These are phyloP conservation scores for Theristus sp. DNA, from an alignment of 2,888 invertebrate genomes.

Conservation along the genomic window DNA sequence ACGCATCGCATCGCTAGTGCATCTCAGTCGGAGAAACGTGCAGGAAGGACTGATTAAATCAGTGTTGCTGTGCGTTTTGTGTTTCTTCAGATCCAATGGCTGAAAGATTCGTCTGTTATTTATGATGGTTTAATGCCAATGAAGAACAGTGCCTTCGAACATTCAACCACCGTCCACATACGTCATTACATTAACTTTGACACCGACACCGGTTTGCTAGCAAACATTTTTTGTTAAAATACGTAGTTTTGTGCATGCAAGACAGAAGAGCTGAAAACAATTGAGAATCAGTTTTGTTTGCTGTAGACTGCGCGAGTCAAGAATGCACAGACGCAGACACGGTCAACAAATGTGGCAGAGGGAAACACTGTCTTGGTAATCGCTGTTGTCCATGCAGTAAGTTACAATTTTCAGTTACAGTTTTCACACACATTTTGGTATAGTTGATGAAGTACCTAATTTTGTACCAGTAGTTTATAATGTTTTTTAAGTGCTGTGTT, in stretches of 20 bases:
- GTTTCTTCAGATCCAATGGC: neutral
- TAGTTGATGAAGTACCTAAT: too few relatives aligned
- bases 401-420: neutral
- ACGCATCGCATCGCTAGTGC: too few relatives aligned
- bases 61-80: too few relatives aligned
- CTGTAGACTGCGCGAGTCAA: neutral
- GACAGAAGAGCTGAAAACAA: neutral
- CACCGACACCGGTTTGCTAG: neutral
- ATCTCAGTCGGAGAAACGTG: too few relatives aligned
- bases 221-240: too few relatives aligned
- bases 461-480: too few relatives aligned
- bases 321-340: neutral
- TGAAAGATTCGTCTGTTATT: neutral
- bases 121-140: neutral
- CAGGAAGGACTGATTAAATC: too few relatives aligned
- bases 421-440: too few relatives aligned
- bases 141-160: neutral
- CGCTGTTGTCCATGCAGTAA: constrained; percentile 6
- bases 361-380: constrained; percentile 4
- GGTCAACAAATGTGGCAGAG: neutral
- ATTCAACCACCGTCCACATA: too few relatives aligned
- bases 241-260: neutral
- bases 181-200: neutral
- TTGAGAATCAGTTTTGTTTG: too few relatives aligned
- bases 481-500: too few relatives aligned